Evolutionary conservation across 2,797 vertebrate genomes (phyloP).

Genomic region (Spinus olivaceus): DNA sequence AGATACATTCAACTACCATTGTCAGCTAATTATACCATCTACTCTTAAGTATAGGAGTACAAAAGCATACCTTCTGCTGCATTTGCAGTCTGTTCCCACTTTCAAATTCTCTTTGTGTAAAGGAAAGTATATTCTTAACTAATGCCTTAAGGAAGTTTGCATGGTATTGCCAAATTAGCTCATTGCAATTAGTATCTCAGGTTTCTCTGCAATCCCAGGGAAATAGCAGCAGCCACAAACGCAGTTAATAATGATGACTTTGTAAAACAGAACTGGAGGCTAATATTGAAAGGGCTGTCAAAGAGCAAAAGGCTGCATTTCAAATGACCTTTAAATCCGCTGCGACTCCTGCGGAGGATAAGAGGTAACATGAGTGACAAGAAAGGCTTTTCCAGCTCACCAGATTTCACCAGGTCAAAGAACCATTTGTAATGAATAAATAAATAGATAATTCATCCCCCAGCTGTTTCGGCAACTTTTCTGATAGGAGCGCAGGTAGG

Average conservation of each 20-base stretch:
- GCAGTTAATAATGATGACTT: constrained; percentile 65
- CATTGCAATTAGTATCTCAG: constrained; percentile 74
- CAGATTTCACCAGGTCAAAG: not conserved
- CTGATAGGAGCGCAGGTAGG: not conserved
- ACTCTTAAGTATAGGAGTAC: constrained; percentile 56
- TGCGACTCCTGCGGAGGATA: not conserved
- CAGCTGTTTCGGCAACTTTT: not conserved
- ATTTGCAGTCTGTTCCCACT: constrained; percentile 58
- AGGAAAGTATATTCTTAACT: constrained; percentile 71
- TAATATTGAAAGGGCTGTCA: constrained; percentile 47
- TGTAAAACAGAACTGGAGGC: constrained; percentile 69
- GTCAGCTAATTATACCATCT: constrained; percentile 68
- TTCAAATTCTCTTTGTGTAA: constrained; percentile 67
- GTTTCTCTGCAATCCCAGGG: constrained; percentile 54
- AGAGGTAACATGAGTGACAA: constrained; percentile 28
- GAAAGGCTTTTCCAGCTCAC: constrained; percentile 31
- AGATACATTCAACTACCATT: constrained; percentile 63
- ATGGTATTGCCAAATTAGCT: constrained; percentile 69
- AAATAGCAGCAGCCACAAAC: constrained; percentile 61
- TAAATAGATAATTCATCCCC: constrained; percentile 38
- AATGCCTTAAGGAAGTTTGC: constrained; percentile 73
- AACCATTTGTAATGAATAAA: constrained; percentile 48
- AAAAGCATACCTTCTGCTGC: constrained; percentile 65
- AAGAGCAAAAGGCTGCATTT: constrained; percentile 57
- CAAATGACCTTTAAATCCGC: constrained; percentile 62